These are phyloP conservation scores for Dreissena polymorpha DNA, from an alignment of 1,140 invertebrate genomes.

Conservation along the genomic window DNA sequence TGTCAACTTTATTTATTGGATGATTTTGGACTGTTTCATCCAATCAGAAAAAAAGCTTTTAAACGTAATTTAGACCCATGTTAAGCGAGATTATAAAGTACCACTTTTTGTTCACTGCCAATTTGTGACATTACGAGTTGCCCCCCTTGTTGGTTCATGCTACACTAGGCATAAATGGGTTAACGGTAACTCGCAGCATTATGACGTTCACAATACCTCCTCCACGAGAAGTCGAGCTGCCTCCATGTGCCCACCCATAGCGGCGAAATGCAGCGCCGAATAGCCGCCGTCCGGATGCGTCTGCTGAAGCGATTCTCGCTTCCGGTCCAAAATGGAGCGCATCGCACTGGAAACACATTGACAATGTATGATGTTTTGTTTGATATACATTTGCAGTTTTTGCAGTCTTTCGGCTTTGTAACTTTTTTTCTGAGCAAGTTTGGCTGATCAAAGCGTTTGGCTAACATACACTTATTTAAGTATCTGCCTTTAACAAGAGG, in stretches of 20 bases:
- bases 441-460: too few species aligned
- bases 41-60: too few species aligned
- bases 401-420: not conserved
- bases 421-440: not conserved
- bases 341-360: not conserved
- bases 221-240: not conserved
- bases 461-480: not conserved
- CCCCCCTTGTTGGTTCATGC: too few species aligned
- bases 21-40: too few species aligned
- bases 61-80: too few species aligned
- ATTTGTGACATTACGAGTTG: too few species aligned
- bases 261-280: conserved; percentile 12
- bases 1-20: too few species aligned
- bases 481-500: not conserved
- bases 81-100: too few species aligned
- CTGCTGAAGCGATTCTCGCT: not conserved
- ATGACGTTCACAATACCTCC: not conserved
- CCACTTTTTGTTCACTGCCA: too few species aligned
- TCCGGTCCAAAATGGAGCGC: not conserved
- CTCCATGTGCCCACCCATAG: conserved; percentile 18
- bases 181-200: not conserved
- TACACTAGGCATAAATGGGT: too few species aligned
- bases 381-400: not conserved
- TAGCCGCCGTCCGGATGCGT: conserved; percentile 1
- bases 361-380: not conserved